Evolutionary conservation across 2,113 vertebrate genomes (phyloP).

Genomic region (Nannobrachium achirus): DNA sequence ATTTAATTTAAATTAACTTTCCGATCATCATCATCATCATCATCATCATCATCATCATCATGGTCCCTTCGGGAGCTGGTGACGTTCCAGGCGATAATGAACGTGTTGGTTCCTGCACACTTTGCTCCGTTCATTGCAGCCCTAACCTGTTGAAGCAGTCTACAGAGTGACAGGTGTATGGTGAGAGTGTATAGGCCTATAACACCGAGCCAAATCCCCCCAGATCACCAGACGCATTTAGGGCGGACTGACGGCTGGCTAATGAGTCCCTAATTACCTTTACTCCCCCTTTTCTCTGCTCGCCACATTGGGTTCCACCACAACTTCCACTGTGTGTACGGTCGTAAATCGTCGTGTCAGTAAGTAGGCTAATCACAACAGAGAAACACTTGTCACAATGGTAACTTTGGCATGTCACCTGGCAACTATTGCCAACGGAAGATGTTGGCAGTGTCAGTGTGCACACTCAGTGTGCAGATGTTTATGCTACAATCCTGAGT

Average conservation of each 20-base stretch:
- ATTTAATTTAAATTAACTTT: constrained; percentile 26
- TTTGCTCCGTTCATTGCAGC: constrained; percentile 5
- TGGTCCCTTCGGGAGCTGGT: constrained; percentile 33
- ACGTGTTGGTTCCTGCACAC: constrained; percentile 64
- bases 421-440: neutral
- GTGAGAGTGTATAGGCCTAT: constrained; percentile 40
- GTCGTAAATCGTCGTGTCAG: constrained; percentile 7
- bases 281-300: constrained; percentile 3
- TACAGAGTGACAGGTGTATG: constrained; percentile 62
- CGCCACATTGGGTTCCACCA: no score
- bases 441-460: constrained; percentile 33
- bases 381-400: constrained; percentile 27
- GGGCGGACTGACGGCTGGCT: constrained; percentile 31
- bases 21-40: neutral
- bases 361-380: constrained; percentile 34
- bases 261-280: constrained; percentile 50
- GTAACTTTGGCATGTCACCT: no score
- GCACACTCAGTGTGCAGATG: constrained; percentile 41
- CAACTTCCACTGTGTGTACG: no score
- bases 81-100: constrained; percentile 41
- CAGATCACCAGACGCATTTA: constrained; percentile 8
- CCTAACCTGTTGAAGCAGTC: constrained; percentile 52
- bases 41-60: no score
- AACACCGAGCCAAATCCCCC: constrained; percentile 1
- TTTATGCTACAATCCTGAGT: constrained; percentile 4